phyloP scores from a whole-genome alignment of 2,797 vertebrate genomes.

The Odontamblyopus lacepedii region DNA sequence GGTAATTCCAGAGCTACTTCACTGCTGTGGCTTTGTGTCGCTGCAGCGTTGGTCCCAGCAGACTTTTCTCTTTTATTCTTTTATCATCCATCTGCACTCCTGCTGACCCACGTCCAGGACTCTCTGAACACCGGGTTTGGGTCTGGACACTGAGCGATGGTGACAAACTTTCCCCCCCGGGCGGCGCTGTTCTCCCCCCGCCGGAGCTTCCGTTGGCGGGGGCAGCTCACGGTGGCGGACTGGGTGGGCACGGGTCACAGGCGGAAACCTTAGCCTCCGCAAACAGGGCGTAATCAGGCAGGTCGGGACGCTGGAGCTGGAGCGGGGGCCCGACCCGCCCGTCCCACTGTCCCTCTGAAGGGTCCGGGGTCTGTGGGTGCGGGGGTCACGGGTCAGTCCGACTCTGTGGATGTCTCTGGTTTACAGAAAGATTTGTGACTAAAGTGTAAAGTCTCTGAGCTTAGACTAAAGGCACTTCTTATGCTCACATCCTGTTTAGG shows the following conservation, averaged over 20 bases:
- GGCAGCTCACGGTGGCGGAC: constrained; percentile 55
- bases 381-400: background rate
- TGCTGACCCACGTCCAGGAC: constrained; percentile 84
- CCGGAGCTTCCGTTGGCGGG: constrained; percentile 59
- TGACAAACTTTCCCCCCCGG: constrained; percentile 61
- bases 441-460: background rate
- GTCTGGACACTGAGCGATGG: constrained; percentile 61
- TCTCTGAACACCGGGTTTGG: constrained; percentile 40
- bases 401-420: background rate
- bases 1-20: no score
- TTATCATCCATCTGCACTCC: background rate
- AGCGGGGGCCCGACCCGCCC: background rate
- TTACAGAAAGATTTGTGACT: background rate
- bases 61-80: no score
- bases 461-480: background rate
- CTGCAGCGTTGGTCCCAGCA: no score
- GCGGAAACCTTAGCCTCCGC: constrained; percentile 52
- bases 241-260: constrained; percentile 58
- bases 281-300: constrained; percentile 56
- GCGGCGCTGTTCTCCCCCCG: constrained; percentile 66
- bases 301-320: constrained; percentile 31
- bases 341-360: background rate
- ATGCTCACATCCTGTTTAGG: no score
- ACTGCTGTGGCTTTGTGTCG: no score
- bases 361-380: background rate